These are phyloP conservation scores for Euura lappo DNA, from an alignment of 1,140 invertebrate species.

Conservation along the genomic window DNA sequence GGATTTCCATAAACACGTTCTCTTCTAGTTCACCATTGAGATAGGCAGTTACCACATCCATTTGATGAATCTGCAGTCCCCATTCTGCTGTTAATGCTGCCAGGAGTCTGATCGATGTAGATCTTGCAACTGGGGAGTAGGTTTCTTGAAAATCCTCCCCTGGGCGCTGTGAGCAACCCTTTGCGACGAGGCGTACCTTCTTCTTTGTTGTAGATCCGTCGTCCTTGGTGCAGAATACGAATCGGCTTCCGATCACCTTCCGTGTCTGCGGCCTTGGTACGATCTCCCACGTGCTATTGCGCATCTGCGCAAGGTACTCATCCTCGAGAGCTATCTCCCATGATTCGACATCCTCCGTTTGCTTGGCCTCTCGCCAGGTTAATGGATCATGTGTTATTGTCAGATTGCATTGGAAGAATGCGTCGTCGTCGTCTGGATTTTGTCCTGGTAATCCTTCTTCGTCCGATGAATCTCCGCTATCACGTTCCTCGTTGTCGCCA, in stretches of 20 bases:
- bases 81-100: constrained; percentile 18
- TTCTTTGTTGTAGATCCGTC: constrained; percentile 13
- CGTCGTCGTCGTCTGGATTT: neutral
- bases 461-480: neutral
- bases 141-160: no score
- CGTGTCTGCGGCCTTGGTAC: constrained; percentile 34
- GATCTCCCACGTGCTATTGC: constrained; percentile 47
- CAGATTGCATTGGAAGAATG: constrained; percentile 2
- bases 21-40: constrained; percentile 28
- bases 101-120: neutral
- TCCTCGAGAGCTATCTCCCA: constrained; percentile 42
- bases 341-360: constrained; percentile 29
- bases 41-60: constrained; percentile 36
- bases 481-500: constrained; percentile 7
- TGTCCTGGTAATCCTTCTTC: neutral
- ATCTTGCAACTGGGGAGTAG: no score
- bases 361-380: constrained; percentile 45
- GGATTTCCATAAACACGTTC: constrained; percentile 27
- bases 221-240: constrained; percentile 13
- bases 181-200: constrained; percentile 42
- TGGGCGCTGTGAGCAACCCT: constrained; percentile 30
- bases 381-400: constrained; percentile 34
- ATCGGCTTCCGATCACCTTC: constrained; percentile 34
- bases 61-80: constrained; percentile 30
- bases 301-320: constrained; percentile 41